Evolutionary conservation across 2,888 invertebrate genomes (phyloP).

Genomic region (Caenorhabditis sp.): DNA sequence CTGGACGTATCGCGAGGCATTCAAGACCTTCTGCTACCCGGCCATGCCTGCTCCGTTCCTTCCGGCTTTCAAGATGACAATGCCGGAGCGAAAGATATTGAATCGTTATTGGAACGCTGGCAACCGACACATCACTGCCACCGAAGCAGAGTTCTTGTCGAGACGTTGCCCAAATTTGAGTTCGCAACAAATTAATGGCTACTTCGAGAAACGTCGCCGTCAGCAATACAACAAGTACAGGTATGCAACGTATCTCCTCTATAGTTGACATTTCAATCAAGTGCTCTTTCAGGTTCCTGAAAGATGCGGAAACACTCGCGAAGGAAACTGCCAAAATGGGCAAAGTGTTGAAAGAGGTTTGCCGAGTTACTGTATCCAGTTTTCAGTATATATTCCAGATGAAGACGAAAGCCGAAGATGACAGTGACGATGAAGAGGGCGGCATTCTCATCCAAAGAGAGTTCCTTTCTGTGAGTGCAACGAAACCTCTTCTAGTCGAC

Average conservation of each 20-base stretch:
- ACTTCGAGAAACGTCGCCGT: conserved; percentile 33
- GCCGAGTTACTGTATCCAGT: too few relatives aligned
- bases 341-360: conserved; percentile 19
- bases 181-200: conserved; percentile 33
- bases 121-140: conserved; percentile 36
- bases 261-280: neutral
- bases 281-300: neutral
- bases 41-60: conserved; percentile 40
- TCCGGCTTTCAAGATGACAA: conserved; percentile 14
- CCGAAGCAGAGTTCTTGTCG: conserved; percentile 16
- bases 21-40: conserved; percentile 40
- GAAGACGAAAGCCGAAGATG: conserved; percentile 7
- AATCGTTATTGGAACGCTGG: conserved; percentile 48
- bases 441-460: conserved; percentile 26
- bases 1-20: conserved; percentile 50
- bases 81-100: conserved; percentile 17
- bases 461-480: conserved; percentile 16
- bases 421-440: conserved; percentile 10
- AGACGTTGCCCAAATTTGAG: conserved; percentile 15
- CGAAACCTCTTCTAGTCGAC: neutral
- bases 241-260: conserved; percentile 10
- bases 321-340: conserved; percentile 21
- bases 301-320: conserved; percentile 30
- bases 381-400: conserved; percentile 13
- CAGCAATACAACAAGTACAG: conserved; percentile 28